Conservation (phyloP, 2,797 vertebrate species). For the Artibeus jamaicensis region DNA sequence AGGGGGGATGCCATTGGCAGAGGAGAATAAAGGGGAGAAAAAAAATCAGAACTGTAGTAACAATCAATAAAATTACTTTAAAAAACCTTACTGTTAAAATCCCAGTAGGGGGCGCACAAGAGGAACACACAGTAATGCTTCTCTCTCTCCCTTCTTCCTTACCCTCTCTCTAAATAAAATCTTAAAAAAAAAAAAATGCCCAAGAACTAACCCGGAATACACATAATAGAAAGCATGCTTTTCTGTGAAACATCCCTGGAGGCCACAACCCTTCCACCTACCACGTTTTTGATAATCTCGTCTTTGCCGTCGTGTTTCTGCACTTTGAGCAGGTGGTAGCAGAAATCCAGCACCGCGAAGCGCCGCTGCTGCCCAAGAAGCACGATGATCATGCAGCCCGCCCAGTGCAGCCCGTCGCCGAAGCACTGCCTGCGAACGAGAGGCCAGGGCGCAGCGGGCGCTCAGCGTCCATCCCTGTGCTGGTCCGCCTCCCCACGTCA, state of each 20-base stretch:
- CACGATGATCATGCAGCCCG: constrained; percentile 97
- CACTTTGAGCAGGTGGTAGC: constrained; percentile 98
- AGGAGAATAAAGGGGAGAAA: too few species aligned
- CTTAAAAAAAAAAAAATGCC: too few species aligned
- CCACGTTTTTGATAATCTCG: constrained; percentile 98
- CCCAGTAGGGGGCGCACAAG: too few species aligned
- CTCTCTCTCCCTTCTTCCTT: too few species aligned
- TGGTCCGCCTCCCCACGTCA: fast-evolving
- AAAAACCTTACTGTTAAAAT: too few species aligned
- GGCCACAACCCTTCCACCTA: constrained; percentile 80
- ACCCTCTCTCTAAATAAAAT: too few species aligned
- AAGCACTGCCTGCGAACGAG: constrained; percentile 92
- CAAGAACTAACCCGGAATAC: neutral
- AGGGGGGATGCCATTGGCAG: too few species aligned
- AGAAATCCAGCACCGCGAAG: constrained; percentile 97
- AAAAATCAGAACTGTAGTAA: too few species aligned
- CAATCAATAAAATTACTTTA: too few species aligned
- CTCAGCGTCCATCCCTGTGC: too few species aligned
- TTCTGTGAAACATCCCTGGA: neutral
- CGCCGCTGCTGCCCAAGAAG: constrained; percentile 95
- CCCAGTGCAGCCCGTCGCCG: constrained; percentile 97
- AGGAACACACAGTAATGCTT: too few species aligned
- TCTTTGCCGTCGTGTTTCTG: constrained; percentile 99
- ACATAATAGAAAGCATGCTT: neutral
- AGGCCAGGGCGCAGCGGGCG: neutral